Conservation (phyloP, 2,797 vertebrate genomes). For the Neosilurus hyrtlii region DNA sequence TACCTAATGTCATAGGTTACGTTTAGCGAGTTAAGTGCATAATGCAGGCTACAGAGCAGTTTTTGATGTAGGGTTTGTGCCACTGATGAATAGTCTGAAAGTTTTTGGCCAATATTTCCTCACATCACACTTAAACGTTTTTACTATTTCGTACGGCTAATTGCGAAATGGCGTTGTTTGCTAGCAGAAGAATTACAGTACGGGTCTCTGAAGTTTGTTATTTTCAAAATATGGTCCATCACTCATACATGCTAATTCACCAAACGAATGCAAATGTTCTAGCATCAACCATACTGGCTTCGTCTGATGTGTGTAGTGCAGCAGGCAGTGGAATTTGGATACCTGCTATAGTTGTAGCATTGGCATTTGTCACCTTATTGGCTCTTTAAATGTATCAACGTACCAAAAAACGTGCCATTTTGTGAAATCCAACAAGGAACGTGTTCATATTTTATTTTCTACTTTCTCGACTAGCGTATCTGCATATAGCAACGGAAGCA, state of each 20-base stretch:
- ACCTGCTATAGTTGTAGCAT: neutral
- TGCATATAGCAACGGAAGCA: constrained; percentile 1
- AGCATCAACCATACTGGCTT: neutral
- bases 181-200: neutral
- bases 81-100: neutral
- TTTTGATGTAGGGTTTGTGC: neutral
- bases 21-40: neutral
- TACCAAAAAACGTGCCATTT: neutral
- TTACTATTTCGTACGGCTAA: neutral
- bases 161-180: neutral
- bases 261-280: neutral
- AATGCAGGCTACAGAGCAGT: neutral
- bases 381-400: neutral
- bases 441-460: neutral
- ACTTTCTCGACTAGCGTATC: neutral
- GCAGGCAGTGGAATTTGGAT: neutral
- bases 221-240: neutral
- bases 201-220: neutral
- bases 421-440: neutral
- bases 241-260: neutral
- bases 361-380: neutral
- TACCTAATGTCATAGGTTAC: neutral
- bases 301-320: neutral
- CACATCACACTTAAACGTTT: neutral
- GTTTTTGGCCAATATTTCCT: neutral